Conservation (phyloP, 2,888 invertebrate genomes). For the Cephus pygmeus region DNA sequence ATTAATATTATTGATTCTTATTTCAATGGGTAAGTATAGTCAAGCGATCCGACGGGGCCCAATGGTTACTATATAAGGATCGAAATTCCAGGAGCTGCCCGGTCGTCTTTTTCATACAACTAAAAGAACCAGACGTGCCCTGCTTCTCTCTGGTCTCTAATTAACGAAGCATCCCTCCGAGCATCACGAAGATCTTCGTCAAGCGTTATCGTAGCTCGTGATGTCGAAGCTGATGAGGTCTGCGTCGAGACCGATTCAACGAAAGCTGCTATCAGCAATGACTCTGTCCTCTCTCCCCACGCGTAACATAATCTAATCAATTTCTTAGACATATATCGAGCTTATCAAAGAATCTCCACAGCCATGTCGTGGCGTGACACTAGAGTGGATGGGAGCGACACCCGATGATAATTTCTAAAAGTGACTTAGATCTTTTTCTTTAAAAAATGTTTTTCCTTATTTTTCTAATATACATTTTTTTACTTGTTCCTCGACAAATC, state of each 20-base stretch:
- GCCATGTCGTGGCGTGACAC: not conserved
- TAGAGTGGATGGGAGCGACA: not conserved
- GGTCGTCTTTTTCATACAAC: not conserved
- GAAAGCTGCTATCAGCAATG: not conserved
- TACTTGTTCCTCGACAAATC: not conserved
- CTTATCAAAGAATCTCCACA: constrained; percentile 11
- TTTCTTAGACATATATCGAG: constrained; percentile 1
- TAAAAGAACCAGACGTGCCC: not conserved
- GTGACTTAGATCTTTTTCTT: not conserved
- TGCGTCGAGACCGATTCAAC: not conserved
- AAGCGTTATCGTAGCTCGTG: not conserved
- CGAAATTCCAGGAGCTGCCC: not conserved
- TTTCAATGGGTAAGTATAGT: not conserved
- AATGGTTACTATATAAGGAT: not conserved
- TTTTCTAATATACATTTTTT: not conserved
- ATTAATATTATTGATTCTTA: not conserved
- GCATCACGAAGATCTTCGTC: not conserved
- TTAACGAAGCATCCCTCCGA: not conserved
- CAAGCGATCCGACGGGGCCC: not conserved
- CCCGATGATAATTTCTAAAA: not conserved
- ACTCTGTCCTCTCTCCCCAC: not conserved
- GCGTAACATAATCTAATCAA: constrained; percentile 11
- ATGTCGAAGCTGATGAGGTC: not conserved
- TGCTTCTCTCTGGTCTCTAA: not conserved
- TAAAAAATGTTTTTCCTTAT: not conserved